Conservation (phyloP, 2,113 vertebrate species). For the Erinaceus europaeus region DNA sequence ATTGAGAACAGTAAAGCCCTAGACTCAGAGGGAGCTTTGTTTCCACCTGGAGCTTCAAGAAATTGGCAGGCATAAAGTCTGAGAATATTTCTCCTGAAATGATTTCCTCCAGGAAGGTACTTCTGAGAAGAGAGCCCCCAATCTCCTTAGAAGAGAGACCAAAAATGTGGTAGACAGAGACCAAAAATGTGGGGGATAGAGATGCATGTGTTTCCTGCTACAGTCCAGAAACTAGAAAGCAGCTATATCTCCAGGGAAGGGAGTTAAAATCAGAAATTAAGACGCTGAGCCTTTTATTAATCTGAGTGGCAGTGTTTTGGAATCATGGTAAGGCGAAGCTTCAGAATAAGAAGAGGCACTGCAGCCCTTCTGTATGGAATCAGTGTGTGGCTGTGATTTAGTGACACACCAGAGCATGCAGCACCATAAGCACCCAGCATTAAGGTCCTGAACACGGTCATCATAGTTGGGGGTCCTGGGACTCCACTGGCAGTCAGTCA, state of each 20-base stretch:
- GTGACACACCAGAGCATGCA: neutral
- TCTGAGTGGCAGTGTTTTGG: neutral
- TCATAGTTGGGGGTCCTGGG: neutral
- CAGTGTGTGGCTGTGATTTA: neutral
- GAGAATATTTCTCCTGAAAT: neutral
- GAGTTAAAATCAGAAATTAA: neutral
- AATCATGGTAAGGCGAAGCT: neutral
- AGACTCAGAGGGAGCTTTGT: neutral
- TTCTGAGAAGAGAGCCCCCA: neutral
- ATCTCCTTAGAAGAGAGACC: too few relatives aligned
- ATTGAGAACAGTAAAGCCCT: neutral
- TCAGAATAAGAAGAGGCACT: neutral
- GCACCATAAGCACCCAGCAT: neutral
- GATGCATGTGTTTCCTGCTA: neutral
- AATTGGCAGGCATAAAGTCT: neutral
- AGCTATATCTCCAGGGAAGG: fast-evolving
- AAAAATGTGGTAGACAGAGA: neutral
- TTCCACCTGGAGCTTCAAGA: neutral
- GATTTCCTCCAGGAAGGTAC: neutral
- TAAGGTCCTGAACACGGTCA: neutral
- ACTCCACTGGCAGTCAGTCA: neutral
- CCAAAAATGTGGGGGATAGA: neutral
- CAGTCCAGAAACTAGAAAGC: neutral
- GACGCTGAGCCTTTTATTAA: neutral
- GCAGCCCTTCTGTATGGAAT: neutral